phyloP scores from a whole-genome alignment of 2,797 vertebrate genomes.

The Acrossocheilus wenchowensis region DNA sequence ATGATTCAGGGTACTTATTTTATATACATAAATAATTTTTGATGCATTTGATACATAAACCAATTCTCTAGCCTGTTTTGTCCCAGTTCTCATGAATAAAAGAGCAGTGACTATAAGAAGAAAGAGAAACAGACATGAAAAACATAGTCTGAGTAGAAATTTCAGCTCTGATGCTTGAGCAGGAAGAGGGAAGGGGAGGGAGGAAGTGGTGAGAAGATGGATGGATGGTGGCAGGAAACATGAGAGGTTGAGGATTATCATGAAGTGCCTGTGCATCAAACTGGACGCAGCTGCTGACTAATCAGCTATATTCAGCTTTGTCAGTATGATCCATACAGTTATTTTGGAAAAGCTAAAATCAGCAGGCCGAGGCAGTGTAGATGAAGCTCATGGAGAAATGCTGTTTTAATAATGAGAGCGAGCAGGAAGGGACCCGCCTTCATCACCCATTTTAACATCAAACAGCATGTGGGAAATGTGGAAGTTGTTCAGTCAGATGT shows the following conservation, averaged over 20 bases:
- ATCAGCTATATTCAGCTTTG: constrained; percentile 28
- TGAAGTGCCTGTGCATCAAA: constrained; percentile 23
- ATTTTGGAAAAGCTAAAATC: constrained; percentile 11
- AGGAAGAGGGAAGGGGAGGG: background rate
- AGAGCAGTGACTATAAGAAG: background rate
- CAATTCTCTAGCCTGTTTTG: background rate
- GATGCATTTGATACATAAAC: background rate
- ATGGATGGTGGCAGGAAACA: constrained; percentile 50
- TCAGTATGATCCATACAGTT: constrained; percentile 5
- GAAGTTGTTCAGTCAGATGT: constrained; percentile 1
- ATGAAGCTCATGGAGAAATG: constrained; percentile 63
- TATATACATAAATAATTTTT: background rate
- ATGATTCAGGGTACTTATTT: background rate
- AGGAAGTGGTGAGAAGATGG: constrained; percentile 53
- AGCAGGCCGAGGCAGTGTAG: background rate
- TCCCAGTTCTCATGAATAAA: background rate
- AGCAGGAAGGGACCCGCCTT: background rate
- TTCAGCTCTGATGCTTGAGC: background rate
- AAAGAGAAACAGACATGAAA: background rate
- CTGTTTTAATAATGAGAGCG: constrained; percentile 39
- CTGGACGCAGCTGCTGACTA: constrained; percentile 39
- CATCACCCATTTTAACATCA: background rate
- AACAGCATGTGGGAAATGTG: constrained; percentile 2
- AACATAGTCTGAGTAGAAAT: background rate
- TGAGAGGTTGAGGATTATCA: constrained; percentile 47